Conservation (phyloP, 2,113 vertebrate species). For the Engystomops pustulosus region DNA sequence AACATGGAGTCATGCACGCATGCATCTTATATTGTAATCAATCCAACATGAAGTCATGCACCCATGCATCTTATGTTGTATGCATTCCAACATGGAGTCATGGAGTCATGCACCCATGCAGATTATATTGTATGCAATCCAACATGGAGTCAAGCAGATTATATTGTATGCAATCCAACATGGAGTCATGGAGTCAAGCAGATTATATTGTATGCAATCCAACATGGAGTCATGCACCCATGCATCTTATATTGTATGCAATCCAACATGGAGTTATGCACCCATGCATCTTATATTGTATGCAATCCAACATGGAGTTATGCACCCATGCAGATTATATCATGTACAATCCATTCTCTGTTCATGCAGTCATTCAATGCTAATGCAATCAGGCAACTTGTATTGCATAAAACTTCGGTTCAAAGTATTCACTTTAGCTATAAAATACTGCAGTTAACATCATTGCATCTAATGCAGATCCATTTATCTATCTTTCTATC, state of each 20-base stretch:
- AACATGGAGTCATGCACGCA: not conserved
- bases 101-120: not conserved
- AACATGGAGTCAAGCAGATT: not conserved
- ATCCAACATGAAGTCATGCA: not conserved
- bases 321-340: not conserved
- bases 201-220: not conserved
- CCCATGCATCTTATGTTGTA: not conserved
- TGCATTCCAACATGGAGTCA: not conserved
- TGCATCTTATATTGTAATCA: not conserved
- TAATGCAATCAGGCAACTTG: too few species aligned
- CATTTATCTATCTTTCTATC: too few species aligned
- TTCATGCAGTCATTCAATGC: too few species aligned
- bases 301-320: not conserved
- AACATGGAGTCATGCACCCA: not conserved
- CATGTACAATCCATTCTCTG: not conserved
- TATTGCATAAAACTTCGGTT: too few species aligned
- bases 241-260: not conserved
- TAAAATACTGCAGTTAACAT: too few species aligned
- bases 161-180: not conserved
- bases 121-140: not conserved
- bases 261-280: not conserved
- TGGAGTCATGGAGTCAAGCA: not conserved
- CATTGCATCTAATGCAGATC: too few species aligned
- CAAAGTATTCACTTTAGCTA: too few species aligned
- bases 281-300: not conserved